A percentile compares a stretch with the other conserved stretches of the same genome.
These are phyloP conservation scores for Cettia cetti DNA, from an alignment of 2,113 vertebrate genomes.

Conservation along the genomic window DNA sequence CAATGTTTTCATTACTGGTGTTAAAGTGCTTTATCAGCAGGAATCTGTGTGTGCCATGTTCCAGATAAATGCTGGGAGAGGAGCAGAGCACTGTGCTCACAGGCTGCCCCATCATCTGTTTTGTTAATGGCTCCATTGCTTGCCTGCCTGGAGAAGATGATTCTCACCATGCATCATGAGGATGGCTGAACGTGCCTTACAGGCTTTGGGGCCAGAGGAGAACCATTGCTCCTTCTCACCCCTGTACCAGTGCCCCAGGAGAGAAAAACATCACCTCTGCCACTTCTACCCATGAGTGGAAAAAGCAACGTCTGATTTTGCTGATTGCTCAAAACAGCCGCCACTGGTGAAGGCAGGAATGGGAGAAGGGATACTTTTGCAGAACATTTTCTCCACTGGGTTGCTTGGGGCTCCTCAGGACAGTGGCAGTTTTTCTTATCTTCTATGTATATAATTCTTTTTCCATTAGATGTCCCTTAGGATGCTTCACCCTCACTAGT, in stretches of 20 bases:
- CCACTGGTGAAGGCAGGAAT: background rate
- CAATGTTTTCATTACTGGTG: background rate
- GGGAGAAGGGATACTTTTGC: background rate
- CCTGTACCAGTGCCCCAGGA: background rate
- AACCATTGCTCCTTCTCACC: background rate
- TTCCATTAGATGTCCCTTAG: background rate
- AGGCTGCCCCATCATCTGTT: background rate
- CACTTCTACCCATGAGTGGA: background rate
- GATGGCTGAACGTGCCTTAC: background rate
- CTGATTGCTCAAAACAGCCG: background rate
- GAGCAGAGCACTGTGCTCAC: background rate
- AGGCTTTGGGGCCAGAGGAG: background rate
- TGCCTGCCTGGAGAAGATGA: background rate
- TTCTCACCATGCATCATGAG: background rate
- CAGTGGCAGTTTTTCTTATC: background rate
- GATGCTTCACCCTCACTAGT: background rate
- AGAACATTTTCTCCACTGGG: accelerated
- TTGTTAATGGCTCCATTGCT: background rate
- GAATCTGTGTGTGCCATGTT: constrained; percentile 29
- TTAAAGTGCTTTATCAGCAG: constrained; percentile 6
- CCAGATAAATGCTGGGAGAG: background rate
- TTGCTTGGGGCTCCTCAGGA: background rate
- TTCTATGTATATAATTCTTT: background rate
- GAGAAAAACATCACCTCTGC: background rate
- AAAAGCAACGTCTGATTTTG: background rate